These are phyloP conservation scores for Synanceia verrucosa DNA, from an alignment of 2,797 vertebrate species.

Conservation along the genomic window DNA sequence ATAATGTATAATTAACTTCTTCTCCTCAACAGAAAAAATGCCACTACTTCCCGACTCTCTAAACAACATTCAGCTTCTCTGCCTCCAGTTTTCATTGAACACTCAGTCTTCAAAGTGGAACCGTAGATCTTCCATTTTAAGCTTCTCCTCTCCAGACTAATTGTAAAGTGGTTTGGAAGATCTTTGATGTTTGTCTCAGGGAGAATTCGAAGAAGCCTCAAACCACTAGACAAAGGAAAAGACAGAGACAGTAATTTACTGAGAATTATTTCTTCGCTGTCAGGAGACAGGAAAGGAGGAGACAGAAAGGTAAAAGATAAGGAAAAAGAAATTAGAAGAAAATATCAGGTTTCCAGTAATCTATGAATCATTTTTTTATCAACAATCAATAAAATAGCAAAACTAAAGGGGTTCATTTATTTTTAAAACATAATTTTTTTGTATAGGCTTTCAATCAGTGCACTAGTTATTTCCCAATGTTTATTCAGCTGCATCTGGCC, in stretches of 20 bases:
- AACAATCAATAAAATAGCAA: conserved; percentile 8
- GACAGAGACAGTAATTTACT: conserved; percentile 58
- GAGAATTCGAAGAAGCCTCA: conserved; percentile 62
- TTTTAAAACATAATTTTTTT: background rate
- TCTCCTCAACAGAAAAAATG: conserved; percentile 41
- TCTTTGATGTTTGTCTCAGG: conserved; percentile 78
- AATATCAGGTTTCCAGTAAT: conserved; percentile 7
- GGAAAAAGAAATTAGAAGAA: background rate
- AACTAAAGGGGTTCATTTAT: background rate
- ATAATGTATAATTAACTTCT: conserved; percentile 54
- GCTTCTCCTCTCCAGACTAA: conserved; percentile 62
- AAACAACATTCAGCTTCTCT: conserved; percentile 45
- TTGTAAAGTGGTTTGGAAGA: conserved; percentile 72
- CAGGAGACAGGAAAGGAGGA: conserved; percentile 14
- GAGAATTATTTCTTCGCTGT: conserved; percentile 45
- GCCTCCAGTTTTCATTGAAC: conserved; percentile 38
- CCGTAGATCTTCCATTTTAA: conserved; percentile 60
- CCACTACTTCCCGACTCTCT: conserved; percentile 34
- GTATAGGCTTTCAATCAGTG: background rate
- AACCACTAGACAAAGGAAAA: conserved; percentile 62
- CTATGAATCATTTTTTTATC: background rate
- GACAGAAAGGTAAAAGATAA: background rate
- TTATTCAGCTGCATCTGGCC: conserved; percentile 3
- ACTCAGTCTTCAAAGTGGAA: conserved; percentile 62
- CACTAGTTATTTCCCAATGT: background rate